phyloP scores from a whole-genome alignment of 2,797 vertebrate species.

The Pseudopleuronectes americanus region DNA sequence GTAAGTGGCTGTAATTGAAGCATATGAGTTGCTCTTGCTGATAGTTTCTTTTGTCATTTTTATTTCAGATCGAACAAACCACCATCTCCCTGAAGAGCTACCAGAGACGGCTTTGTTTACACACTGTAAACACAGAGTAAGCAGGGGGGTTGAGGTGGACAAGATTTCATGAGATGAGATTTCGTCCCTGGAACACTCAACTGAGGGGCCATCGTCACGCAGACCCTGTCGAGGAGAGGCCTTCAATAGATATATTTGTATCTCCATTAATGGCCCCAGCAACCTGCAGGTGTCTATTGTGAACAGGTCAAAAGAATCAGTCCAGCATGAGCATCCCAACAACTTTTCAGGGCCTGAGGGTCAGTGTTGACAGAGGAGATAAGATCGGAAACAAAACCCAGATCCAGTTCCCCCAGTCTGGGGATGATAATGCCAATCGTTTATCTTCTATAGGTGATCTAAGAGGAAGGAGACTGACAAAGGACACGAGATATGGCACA shows the following conservation, averaged over 20 bases:
- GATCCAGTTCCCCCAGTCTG: conserved; percentile 74
- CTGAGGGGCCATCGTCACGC: conserved; percentile 30
- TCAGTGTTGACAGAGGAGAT: conserved; percentile 81
- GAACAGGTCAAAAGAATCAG: conserved; percentile 23
- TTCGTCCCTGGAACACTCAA: conserved; percentile 50
- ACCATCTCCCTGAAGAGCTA: conserved; percentile 28
- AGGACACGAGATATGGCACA: conserved; percentile 68
- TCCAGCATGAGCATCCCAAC: conserved; percentile 80
- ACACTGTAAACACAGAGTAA: conserved; percentile 34
- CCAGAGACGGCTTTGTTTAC: conserved; percentile 25
- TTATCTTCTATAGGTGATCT: conserved; percentile 74
- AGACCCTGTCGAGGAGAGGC: conserved; percentile 25
- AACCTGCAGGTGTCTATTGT: conserved; percentile 60
- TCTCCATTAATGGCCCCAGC: conserved; percentile 74
- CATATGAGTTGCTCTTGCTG: conserved; percentile 15
- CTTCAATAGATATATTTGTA: conserved; percentile 24
- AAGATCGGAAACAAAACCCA: conserved; percentile 86
- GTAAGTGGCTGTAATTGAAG: conserved; percentile 10
- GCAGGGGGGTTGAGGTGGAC: conserved; percentile 21
- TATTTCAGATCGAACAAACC: conserved; percentile 65
- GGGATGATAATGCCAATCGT: conserved; percentile 92
- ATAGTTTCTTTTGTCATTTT: conserved; percentile 39
- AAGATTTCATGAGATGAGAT: conserved; percentile 69
- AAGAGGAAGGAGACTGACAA: conserved; percentile 45
- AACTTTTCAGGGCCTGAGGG: conserved; percentile 73